A percentile compares a stretch with the other conserved stretches of the same genome.
Evolutionary conservation across 2,113 vertebrate species (phyloP).

Genomic region (Spea bombifrons): DNA sequence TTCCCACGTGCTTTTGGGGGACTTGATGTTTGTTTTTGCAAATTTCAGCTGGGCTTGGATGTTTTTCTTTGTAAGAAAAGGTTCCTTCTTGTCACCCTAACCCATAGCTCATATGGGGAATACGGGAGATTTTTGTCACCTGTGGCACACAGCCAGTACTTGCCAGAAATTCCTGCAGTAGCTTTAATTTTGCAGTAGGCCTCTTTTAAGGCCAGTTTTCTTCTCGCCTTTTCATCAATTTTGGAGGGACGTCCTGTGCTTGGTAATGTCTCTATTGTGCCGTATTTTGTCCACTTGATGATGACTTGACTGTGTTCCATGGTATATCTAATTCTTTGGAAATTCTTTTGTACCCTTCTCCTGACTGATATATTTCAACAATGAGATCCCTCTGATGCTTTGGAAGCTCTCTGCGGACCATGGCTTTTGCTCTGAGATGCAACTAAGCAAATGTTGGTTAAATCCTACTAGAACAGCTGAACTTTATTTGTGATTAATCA

Average conservation of each 20-base stretch:
- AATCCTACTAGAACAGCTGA: no score
- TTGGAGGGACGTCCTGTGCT: neutral
- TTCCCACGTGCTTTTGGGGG: slow-evolving; percentile 63
- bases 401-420: no score
- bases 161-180: slow-evolving; percentile 1
- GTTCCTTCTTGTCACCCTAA: slow-evolving; percentile 54
- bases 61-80: no score
- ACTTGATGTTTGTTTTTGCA: no score
- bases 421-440: no score
- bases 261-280: neutral
- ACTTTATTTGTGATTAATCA: no score
- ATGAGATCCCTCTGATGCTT: no score
- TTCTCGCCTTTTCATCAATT: neutral
- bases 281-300: neutral
- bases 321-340: neutral
- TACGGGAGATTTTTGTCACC: neutral
- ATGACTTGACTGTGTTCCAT: no score
- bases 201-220: neutral
- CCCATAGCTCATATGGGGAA: neutral
- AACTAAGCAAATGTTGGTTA: no score
- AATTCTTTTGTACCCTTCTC: neutral
- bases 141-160: neutral
- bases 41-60: no score
- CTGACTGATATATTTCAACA: no score
- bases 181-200: neutral